Conservation (phyloP, 2,113 vertebrate genomes). For the Tachysurus vachellii region DNA sequence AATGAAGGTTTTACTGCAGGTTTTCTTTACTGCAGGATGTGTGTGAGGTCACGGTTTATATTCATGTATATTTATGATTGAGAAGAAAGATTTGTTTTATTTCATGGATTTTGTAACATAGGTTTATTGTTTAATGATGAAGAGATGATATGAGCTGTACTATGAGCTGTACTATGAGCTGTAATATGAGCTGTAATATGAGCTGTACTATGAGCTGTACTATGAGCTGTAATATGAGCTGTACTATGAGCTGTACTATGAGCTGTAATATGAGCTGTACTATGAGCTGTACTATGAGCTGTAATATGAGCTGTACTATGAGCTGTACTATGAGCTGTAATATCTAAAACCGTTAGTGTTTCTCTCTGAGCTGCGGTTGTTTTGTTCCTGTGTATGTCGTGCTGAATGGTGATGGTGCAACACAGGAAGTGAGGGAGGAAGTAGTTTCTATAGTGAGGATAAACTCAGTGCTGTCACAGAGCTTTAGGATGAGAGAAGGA, state of each 20-base stretch:
- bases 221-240: too few species aligned
- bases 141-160: too few species aligned
- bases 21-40: neutral
- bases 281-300: too few species aligned
- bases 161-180: too few species aligned
- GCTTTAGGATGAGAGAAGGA: neutral
- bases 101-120: too few species aligned
- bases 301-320: too few species aligned
- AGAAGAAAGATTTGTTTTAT: too few species aligned
- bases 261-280: too few species aligned
- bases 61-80: neutral
- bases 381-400: neutral
- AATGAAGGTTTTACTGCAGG: neutral
- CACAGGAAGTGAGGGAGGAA: constrained; percentile 48
- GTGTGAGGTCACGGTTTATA: neutral
- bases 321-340: neutral
- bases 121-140: too few species aligned
- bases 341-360: neutral
- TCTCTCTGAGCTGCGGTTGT: neutral
- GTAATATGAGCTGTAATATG: too few species aligned
- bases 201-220: too few species aligned
- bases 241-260: too few species aligned
- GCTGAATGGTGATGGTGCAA: constrained; percentile 19
- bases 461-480: neutral
- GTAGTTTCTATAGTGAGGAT: constrained; percentile 27